Evolutionary conservation across 2,113 vertebrate species (phyloP).

Genomic region (Glaucidium brasilianum): DNA sequence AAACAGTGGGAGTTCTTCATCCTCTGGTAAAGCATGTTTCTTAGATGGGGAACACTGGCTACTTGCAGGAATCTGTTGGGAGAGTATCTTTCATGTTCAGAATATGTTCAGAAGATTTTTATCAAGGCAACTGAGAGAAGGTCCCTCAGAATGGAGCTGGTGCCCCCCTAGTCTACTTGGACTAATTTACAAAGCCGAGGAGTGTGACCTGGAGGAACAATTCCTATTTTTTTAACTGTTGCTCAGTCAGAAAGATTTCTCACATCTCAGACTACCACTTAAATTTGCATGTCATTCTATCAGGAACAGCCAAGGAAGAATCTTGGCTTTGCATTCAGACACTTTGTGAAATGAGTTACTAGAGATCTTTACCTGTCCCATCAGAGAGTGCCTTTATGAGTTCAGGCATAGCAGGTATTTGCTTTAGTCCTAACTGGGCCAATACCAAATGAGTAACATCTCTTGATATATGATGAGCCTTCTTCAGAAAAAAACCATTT

Average conservation of each 20-base stretch:
- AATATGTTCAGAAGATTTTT: background rate
- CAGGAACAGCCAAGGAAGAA: background rate
- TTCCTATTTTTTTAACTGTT: background rate
- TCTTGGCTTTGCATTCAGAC: background rate
- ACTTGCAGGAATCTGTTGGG: background rate
- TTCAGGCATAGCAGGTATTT: background rate
- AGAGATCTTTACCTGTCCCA: background rate
- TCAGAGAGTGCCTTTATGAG: background rate
- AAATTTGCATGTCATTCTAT: background rate
- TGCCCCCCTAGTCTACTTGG: background rate
- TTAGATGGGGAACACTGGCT: background rate
- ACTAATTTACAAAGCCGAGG: background rate
- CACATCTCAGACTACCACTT: background rate
- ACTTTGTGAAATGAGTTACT: background rate
- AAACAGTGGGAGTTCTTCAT: background rate
- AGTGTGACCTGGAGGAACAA: background rate
- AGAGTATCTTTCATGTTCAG: background rate
- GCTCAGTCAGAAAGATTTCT: background rate
- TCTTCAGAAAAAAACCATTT: background rate
- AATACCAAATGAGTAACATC: background rate
- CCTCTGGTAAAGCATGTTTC: background rate
- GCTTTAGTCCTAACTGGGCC: background rate
- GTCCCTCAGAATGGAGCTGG: background rate
- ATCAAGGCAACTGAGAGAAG: background rate
- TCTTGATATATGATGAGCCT: background rate